phyloP scores from a whole-genome alignment of 2,888 invertebrate genomes.

The Creontiades dilutus region DNA sequence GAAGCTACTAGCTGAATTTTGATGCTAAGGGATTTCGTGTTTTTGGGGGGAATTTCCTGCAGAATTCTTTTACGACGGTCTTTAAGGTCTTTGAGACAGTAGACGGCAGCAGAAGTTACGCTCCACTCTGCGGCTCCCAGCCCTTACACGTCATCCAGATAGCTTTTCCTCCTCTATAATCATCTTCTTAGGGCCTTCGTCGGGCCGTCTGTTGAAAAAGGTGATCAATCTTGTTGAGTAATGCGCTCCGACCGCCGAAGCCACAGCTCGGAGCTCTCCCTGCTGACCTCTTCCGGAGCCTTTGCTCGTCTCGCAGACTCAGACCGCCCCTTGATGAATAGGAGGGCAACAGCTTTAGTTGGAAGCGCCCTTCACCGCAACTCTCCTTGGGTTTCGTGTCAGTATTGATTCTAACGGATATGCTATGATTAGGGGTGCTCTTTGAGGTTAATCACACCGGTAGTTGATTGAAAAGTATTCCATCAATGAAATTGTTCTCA shows the following conservation, averaged over 20 bases:
- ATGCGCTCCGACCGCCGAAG: slow-evolving; percentile 41
- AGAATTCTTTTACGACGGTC: background rate
- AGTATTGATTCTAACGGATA: slow-evolving; percentile 2
- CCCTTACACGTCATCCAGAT: slow-evolving; percentile 23
- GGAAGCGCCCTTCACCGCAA: background rate
- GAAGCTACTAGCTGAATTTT: no score
- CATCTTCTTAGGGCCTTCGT: slow-evolving; percentile 37
- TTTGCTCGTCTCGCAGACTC: slow-evolving; percentile 27
- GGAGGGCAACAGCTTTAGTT: slow-evolving; percentile 45
- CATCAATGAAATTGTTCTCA: no score
- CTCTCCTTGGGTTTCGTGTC: slow-evolving; percentile 12
- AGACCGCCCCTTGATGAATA: slow-evolving; percentile 48
- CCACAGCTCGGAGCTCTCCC: slow-evolving; percentile 27
- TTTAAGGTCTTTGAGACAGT: background rate
- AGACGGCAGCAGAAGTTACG: slow-evolving; percentile 15
- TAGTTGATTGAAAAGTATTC: no score
- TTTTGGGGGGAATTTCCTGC: no score
- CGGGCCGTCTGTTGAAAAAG: slow-evolving; percentile 47
- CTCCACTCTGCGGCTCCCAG: background rate
- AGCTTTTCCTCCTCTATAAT: slow-evolving; percentile 36
- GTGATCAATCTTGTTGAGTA: slow-evolving; percentile 55
- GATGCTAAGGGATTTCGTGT: no score
- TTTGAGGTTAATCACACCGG: background rate
- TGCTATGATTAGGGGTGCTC: background rate
- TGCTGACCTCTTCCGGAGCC: slow-evolving; percentile 37